These are phyloP conservation scores for Centrocercus urophasianus DNA, from an alignment of 2,113 vertebrate genomes.

Conservation along the genomic window DNA sequence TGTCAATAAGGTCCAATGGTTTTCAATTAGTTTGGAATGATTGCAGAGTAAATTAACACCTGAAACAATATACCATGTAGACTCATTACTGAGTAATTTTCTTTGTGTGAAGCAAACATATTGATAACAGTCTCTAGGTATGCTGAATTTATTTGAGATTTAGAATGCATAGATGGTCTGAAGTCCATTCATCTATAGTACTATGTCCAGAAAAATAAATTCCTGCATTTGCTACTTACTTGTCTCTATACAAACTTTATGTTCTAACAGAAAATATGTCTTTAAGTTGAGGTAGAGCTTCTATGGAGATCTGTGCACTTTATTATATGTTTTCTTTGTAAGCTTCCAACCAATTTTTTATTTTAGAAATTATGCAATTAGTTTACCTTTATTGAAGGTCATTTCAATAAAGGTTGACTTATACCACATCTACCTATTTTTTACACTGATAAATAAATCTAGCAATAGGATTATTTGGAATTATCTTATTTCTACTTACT, in stretches of 20 bases:
- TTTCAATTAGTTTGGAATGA: not conserved
- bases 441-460: not conserved
- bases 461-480: not conserved
- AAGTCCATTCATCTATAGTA: not conserved
- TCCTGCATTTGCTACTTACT: not conserved
- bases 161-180: not conserved
- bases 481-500: not conserved
- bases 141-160: not conserved
- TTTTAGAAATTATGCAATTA: not conserved
- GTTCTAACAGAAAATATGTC: not conserved
- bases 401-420: not conserved
- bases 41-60: not conserved
- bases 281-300: not conserved
- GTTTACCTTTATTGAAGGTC: not conserved
- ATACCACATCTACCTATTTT: not conserved
- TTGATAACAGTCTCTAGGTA: not conserved
- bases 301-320: not conserved
- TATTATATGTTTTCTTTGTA: not conserved
- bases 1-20: not conserved
- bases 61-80: not conserved
- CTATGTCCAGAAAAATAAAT: not conserved
- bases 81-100: not conserved
- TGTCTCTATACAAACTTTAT: not conserved
- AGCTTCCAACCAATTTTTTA: not conserved
- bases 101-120: not conserved